A percentile compares a stretch with the other conserved stretches of the same genome.
Evolutionary conservation across 2,797 vertebrate species (phyloP).

Genomic region (Poecile montanus): DNA sequence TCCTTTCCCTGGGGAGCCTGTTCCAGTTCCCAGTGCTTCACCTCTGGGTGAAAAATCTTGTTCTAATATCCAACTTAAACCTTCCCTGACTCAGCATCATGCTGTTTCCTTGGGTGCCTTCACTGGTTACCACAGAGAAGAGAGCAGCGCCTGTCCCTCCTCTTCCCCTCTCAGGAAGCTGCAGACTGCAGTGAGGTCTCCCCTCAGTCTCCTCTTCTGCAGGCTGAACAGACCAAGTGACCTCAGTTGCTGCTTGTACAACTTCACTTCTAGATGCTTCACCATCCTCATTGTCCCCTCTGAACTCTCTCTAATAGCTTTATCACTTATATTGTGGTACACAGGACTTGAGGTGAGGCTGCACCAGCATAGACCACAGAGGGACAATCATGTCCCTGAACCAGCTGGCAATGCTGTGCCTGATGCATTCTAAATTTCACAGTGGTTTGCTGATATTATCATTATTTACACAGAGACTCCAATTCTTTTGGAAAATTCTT

Average conservation of each 20-base stretch:
- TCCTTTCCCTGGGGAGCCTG: not conserved
- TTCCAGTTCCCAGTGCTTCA: not conserved
- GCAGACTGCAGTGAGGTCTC: not conserved
- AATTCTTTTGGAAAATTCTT: not conserved
- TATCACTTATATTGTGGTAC: not conserved
- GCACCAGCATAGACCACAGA: not conserved
- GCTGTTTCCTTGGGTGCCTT: not conserved
- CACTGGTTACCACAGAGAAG: not conserved
- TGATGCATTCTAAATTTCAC: not conserved
- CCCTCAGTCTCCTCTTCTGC: not conserved
- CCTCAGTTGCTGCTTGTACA: accelerated
- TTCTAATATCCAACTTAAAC: not conserved
- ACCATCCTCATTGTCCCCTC: not conserved
- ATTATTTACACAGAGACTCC: not conserved
- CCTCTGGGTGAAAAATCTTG: not conserved
- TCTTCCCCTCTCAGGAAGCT: accelerated
- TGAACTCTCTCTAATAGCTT: not conserved
- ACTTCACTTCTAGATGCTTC: not conserved
- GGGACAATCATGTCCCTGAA: accelerated
- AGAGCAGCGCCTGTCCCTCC: not conserved
- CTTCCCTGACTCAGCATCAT: not conserved
- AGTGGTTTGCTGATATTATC: not conserved
- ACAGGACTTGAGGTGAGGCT: not conserved
- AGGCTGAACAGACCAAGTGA: not conserved
- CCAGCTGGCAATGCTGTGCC: not conserved